Evolutionary conservation across 2,113 vertebrate genomes (phyloP).

Genomic region (Ciconia maguari): DNA sequence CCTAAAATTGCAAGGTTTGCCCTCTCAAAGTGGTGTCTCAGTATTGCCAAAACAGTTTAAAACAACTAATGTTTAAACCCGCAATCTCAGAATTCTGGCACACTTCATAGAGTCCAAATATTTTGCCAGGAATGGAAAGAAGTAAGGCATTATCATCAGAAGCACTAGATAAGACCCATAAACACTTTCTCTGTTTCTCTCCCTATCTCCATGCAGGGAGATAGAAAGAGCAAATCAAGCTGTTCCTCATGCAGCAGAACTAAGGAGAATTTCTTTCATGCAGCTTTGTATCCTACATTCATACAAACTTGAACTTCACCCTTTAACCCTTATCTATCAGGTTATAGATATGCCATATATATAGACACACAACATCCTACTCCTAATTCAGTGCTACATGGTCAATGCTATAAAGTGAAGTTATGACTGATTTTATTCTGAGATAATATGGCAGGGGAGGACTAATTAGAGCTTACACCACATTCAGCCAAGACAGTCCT

Average conservation of each 20-base stretch:
- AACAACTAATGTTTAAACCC: not conserved
- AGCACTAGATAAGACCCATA: not conserved
- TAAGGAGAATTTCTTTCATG: not conserved
- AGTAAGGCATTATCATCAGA: not conserved
- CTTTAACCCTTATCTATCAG: not conserved
- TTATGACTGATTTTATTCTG: not conserved
- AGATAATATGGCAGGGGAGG: not conserved
- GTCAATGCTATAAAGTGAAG: not conserved
- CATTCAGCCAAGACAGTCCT: not conserved
- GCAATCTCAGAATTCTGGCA: not conserved
- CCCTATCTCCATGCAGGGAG: not conserved
- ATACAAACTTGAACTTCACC: not conserved
- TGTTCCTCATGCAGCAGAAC: not conserved
- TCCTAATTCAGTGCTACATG: not conserved
- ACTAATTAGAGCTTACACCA: not conserved
- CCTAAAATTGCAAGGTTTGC: not conserved
- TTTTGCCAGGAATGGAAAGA: not conserved
- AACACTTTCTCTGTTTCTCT: not conserved
- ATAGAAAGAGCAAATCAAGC: not conserved
- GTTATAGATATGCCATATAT: not conserved
- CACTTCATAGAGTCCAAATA: not conserved
- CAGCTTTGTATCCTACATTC: not conserved
- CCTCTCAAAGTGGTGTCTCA: not conserved
- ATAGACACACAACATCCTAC: not conserved
- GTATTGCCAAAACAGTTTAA: not conserved